Base-by-base conservation (phyloP, 2,888 invertebrate genomes). In the Pterostichus niger region DNA sequence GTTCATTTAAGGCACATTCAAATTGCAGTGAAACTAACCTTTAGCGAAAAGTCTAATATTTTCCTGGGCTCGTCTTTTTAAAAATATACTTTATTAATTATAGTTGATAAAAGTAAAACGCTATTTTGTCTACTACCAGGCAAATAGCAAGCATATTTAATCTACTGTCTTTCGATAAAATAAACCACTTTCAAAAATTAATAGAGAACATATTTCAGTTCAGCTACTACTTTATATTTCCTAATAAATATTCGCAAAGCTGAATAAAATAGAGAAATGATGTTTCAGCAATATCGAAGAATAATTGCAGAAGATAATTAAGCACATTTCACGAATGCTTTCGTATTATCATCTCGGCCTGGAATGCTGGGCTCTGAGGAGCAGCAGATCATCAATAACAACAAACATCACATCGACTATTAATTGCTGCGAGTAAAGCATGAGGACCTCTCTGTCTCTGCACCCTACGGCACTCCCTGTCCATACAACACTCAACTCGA, bases 281-380 rank as follows among this genome's bases (percentile, higher is more conserved):
- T 49, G 49, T 49, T 49, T 49, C 31, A 64, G 17, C 24, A 64
- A 64, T 64, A 64, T 31, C 31, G 4, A 64, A 64, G 64, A 64
- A 64, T 64, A 64, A 64, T 64, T 64, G 64, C 64, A 64, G 64
- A 64, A 44, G 75, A 24, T 75, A 75, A 75, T 75, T 46, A 49
- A 75, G 75, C 52, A 46, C 49, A 75, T 75, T 75, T 75, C 75
- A 17, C 75, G 52, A 46, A 75, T 75, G 52, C 75, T 52, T 75
- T 31, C 33, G 75, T 75, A 75, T 52, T n/a, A 46, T 75, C 73
- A 17, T 49, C 17, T 71, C 59, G 11, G 13, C 10, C 40, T 49
- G 75, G 75, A 75, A 75, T 75, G 75, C 52, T 75, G 75, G 49
- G 35, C 59, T 49, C 49, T 31, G 9, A 17, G 49, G 24, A 31